Percentiles rank a stretch among this genome's conserved stretches.
Conservation (phyloP, 1,140 invertebrate genomes). For the Riptortus pedestris region DNA sequence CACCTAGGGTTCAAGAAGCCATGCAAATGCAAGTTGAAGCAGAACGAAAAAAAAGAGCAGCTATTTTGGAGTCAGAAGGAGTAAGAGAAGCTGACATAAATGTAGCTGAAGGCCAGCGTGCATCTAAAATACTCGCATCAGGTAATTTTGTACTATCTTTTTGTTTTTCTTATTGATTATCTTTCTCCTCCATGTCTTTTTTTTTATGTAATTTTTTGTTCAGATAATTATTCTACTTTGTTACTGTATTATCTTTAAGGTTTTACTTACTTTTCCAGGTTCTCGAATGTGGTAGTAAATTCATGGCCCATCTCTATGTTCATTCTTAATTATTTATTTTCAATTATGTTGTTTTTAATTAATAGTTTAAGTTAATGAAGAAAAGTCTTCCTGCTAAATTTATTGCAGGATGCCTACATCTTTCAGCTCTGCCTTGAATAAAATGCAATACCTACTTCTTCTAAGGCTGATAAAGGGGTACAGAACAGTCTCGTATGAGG, state of each 20-base stretch:
- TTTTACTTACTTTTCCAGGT: too few species aligned
- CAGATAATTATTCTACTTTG: not conserved
- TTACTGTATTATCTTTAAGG: too few species aligned
- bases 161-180: not conserved
- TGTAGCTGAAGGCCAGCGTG: constrained; percentile 90
- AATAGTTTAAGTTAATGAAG: too few species aligned
- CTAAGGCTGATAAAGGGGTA: too few species aligned
- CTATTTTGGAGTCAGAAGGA: constrained; percentile 95
- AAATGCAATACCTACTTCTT: too few species aligned
- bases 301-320: too few species aligned
- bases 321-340: too few species aligned
- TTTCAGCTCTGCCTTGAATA: too few species aligned
- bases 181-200: not conserved
- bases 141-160: too few species aligned
- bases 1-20: constrained; percentile 86
- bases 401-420: not conserved
- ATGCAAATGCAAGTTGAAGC: constrained; percentile 99
- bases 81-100: constrained; percentile 91
- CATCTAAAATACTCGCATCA: constrained; percentile 83
- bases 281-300: too few species aligned
- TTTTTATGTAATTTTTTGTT: not conserved
- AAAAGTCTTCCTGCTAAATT: not conserved
- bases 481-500: not conserved
- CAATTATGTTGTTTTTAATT: too few species aligned
- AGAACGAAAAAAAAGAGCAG: constrained; percentile 89